Conservation (phyloP, 1,140 invertebrate genomes). For the Chrysopa pallens region DNA sequence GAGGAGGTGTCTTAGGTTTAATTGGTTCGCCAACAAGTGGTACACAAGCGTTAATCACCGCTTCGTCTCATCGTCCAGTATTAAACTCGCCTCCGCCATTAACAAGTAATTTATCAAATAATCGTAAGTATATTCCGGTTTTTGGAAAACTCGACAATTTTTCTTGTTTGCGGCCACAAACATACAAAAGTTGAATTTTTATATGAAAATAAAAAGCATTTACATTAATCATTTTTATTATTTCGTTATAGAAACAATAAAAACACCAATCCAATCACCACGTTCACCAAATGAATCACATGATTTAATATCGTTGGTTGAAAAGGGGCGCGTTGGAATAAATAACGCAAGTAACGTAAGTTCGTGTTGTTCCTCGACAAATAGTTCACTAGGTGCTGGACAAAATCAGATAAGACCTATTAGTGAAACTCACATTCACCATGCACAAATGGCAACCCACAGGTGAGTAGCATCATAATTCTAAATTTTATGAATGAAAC, state of each 20-base stretch:
- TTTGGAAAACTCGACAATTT: too few species aligned
- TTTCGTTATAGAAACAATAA: too few species aligned
- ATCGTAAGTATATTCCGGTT: too few species aligned
- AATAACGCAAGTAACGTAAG: conserved; percentile 18
- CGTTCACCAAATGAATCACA: conserved; percentile 4
- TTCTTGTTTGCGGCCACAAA: too few species aligned
- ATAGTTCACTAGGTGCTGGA: conserved; percentile 19
- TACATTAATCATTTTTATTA: too few species aligned
- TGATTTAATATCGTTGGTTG: conserved; percentile 35
- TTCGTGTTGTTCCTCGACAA: conserved; percentile 21
- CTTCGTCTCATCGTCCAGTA: conserved; percentile 16
- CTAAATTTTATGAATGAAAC: too few species aligned
- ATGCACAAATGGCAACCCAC: conserved; percentile 15
- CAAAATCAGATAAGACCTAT: too few species aligned
- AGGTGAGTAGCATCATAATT: conserved; percentile 10
- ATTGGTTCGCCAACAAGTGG: conserved; percentile 11
- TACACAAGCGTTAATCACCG: conserved; percentile 12
- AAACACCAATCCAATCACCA: too few species aligned
- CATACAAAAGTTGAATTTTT: too few species aligned
- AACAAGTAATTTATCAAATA: conserved; percentile 1
- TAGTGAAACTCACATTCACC: conserved; percentile 15
- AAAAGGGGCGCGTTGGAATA: conserved; percentile 31
- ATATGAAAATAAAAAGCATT: too few species aligned
- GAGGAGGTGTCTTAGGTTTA: conserved; percentile 13
- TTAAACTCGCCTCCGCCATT: conserved; percentile 13